These are phyloP conservation scores for Zaprionus lineosus DNA, from an alignment of 2,888 invertebrate genomes.

Conservation along the genomic window DNA sequence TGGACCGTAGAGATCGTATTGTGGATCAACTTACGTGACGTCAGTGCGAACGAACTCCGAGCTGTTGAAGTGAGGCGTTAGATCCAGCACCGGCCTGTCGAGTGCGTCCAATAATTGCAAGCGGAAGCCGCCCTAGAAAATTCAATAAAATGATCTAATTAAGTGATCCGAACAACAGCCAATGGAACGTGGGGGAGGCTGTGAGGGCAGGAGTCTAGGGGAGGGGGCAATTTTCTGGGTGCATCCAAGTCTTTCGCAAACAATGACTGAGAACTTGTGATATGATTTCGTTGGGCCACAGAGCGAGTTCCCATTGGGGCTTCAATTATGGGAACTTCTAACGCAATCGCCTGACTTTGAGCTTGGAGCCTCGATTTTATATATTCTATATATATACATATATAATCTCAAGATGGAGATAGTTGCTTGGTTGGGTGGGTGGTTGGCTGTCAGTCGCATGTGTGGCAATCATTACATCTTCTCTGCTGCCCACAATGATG, in stretches of 20 bases:
- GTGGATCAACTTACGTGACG: slow-evolving; percentile 96
- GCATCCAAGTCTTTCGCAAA: slow-evolving; percentile 25
- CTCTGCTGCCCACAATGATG: slow-evolving; percentile 32
- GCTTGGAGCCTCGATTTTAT: not conserved
- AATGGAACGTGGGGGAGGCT: too few relatives aligned
- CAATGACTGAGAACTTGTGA: slow-evolving; percentile 74
- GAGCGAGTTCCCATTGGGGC: slow-evolving; percentile 38
- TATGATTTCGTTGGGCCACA: slow-evolving; percentile 38
- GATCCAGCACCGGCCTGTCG: slow-evolving; percentile 91
- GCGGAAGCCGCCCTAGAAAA: slow-evolving; percentile 93
- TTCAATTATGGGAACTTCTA: slow-evolving; percentile 67
- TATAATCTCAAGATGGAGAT: slow-evolving; percentile 31
- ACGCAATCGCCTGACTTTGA: slow-evolving; percentile 57
- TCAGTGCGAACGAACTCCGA: slow-evolving; percentile 92
- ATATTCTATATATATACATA: slow-evolving; percentile 4
- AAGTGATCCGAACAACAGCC: too few relatives aligned
- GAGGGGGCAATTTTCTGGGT: slow-evolving; percentile 2
- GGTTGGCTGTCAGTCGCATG: too few relatives aligned
- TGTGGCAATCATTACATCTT: slow-evolving; percentile 66
- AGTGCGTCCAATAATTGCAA: slow-evolving; percentile 92
- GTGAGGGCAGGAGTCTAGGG: not conserved
- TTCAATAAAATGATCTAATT: slow-evolving; percentile 35
- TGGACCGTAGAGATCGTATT: too few relatives aligned
- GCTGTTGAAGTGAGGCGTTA: slow-evolving; percentile 91
- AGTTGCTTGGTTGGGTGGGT: slow-evolving; percentile 67